Percentiles rank a stretch among this genome's conserved stretches.
Conservation (phyloP, 2,113 vertebrate genomes). For the Odontesthes bonariensis region DNA sequence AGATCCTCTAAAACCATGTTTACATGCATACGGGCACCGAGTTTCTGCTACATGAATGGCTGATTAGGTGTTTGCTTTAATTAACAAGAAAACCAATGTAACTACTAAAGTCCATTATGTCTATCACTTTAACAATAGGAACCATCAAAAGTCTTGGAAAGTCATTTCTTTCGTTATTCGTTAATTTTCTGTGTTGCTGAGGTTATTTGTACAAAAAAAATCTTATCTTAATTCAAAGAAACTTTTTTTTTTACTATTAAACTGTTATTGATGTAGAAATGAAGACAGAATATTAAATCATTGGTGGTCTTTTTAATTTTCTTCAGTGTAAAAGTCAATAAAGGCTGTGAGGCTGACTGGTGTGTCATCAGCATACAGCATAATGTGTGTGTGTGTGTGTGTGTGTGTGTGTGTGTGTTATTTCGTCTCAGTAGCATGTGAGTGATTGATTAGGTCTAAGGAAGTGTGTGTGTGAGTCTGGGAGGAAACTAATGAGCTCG, state of each 20-base stretch:
- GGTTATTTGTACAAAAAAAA: no score
- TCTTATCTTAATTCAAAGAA: no score
- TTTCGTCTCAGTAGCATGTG: slow-evolving; percentile 11
- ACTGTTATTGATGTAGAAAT: no score
- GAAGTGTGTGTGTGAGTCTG: background rate
- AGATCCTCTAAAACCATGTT: no score
- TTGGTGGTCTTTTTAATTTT: background rate
- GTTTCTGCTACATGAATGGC: no score
- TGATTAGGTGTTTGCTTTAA: background rate
- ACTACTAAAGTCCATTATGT: background rate
- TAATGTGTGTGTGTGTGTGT: background rate
- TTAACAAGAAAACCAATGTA: background rate
- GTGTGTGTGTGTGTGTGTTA: background rate
- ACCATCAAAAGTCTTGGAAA: background rate
- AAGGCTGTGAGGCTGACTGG: slow-evolving; percentile 23
- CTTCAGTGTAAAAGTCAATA: slow-evolving; percentile 25
- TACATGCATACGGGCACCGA: no score
- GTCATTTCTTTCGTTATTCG: no score
- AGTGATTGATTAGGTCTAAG: slow-evolving; percentile 41
- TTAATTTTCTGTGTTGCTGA: no score
- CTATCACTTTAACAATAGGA: no score
- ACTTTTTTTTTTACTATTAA: no score
- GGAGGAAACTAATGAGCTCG: no score
- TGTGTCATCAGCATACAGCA: slow-evolving; percentile 10
- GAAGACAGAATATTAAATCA: no score